These are phyloP conservation scores for Zootoca vivipara DNA, from an alignment of 2,113 vertebrate genomes.

Conservation along the genomic window DNA sequence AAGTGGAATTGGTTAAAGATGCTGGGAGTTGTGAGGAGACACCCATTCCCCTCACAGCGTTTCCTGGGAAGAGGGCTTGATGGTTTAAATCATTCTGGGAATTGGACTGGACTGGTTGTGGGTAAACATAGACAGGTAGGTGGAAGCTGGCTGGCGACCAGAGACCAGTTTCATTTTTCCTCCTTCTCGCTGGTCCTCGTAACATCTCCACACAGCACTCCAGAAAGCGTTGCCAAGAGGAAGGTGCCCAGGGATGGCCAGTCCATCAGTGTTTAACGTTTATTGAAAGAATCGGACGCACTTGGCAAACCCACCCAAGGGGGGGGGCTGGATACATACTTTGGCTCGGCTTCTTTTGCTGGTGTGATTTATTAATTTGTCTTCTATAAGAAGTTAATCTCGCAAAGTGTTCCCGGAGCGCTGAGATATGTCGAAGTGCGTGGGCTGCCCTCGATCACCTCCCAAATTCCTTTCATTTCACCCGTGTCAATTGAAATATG, in stretches of 20 bases:
- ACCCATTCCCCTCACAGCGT: too few species aligned
- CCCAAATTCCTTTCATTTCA: background rate
- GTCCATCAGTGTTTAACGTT: background rate
- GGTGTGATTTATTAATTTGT: background rate
- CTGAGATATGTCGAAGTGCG: background rate
- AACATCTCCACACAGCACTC: too few species aligned
- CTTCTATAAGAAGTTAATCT: background rate
- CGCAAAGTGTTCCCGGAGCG: background rate
- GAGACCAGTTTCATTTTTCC: background rate
- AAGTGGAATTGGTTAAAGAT: too few species aligned
- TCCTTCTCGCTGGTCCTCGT: too few species aligned
- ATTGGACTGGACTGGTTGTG: too few species aligned
- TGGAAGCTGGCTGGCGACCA: background rate
- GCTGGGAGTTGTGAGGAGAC: too few species aligned
- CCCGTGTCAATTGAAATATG: background rate
- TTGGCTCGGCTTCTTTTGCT: background rate
- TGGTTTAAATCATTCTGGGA: too few species aligned
- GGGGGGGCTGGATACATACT: background rate
- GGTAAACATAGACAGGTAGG: too few species aligned
- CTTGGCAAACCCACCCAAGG: background rate
- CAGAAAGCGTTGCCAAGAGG: background rate
- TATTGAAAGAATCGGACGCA: background rate
- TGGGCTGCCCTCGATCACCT: background rate
- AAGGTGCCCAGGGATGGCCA: background rate
- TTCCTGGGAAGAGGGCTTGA: too few species aligned